phyloP scores from a whole-genome alignment of 2,888 invertebrate species.

The Parnassius orleans region DNA sequence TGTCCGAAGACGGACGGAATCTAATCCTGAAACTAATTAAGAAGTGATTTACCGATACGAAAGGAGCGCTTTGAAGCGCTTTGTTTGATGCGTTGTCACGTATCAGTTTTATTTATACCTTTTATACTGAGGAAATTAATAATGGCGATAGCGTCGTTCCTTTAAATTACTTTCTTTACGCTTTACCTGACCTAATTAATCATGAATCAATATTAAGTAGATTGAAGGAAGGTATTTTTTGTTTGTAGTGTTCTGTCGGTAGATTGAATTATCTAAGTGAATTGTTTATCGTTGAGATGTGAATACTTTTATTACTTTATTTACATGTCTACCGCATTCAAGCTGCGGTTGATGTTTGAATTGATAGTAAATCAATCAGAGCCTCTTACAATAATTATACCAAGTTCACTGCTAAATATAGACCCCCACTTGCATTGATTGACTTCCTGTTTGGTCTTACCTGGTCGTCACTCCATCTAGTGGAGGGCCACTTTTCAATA shows the following conservation, averaged over 20 bases:
- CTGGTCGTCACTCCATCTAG: no score
- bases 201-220: constrained; percentile 1
- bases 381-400: no score
- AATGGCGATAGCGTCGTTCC: background rate
- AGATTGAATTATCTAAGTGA: no score
- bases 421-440: no score
- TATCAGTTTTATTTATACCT: constrained; percentile 9
- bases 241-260: background rate
- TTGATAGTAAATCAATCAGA: no score
- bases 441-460: no score
- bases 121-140: constrained; percentile 14
- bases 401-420: no score
- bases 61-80: constrained; percentile 10
- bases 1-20: constrained; percentile 15
- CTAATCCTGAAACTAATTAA: constrained; percentile 24
- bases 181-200: constrained; percentile 2
- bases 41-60: constrained; percentile 21
- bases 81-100: constrained; percentile 15
- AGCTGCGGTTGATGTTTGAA: no score
- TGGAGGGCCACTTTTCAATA: no score
- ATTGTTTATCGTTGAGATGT: no score
- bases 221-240: background rate
- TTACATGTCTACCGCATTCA: no score
- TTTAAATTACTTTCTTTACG: constrained; percentile 5
- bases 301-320: no score